Evolutionary conservation across 2,888 invertebrate species (phyloP), one percentile per base, ranked within the genome.

Genomic region (Stenchaetothrips biformis): DNA sequence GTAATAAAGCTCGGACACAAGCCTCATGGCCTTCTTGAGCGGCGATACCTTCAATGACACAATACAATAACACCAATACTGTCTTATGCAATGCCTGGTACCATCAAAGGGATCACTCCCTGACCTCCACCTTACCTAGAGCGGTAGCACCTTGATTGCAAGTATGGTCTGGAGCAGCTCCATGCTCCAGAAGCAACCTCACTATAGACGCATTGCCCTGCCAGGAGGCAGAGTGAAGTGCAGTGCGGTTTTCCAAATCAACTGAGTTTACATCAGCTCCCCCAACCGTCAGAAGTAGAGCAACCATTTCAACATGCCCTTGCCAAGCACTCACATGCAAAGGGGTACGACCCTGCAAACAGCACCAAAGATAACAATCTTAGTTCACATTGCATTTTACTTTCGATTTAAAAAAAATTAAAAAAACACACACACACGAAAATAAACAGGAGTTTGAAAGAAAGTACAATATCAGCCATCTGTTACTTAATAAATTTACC

Each of bases 91-190:
- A 37, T 37, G 37, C 37, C 37, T 37, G 37, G 37, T 4, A 37
- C 37, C 1, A 4, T 37, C 1, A 37, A 37, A 4, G 37, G 37
- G 37, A 37, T 37, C 37, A 37, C 37, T 37, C 37, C 37, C 37
- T 2, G 37, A 37, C 37, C 4, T 37, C 37, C 77, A 47, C 81
- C 84, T 82, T 85, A 91, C 93, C 93, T 82, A 98, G 89, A 11
- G 98, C 97, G 18, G 98, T 97, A 78, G 98, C 98, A 37, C 98
- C 98, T 88, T 97, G 97, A 85, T 96, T 95, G 86, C 98, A 98
- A 0, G 95, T 94, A 84, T 97, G 96, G 87, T 96, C 93, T 25
- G 96, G 94, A 81, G 90, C 87, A 0, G 97, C 97, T 7, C 95
- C 95, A 84, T 92, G 92, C 84, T 92, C 92, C 78, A 98, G 89